phyloP scores from a whole-genome alignment of 2,888 invertebrate species.

The Drosophila anomelani region DNA sequence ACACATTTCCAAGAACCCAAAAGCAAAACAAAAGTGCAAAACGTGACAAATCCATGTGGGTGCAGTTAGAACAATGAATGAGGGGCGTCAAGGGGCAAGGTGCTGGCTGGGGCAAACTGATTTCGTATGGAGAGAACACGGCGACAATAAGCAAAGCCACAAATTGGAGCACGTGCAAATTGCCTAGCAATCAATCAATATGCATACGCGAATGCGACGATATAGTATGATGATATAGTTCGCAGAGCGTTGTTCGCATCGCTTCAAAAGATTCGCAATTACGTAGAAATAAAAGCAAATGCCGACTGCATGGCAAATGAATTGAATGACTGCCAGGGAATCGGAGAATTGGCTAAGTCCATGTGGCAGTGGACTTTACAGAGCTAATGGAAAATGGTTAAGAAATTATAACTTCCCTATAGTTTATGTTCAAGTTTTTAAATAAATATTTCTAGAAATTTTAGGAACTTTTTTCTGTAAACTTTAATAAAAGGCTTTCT shows the following conservation, averaged over 20 bases:
- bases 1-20: slow-evolving; percentile 56
- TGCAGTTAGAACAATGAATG: slow-evolving; percentile 47
- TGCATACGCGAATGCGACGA: slow-evolving; percentile 41
- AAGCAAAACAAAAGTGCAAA: slow-evolving; percentile 43
- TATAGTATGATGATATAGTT: slow-evolving; percentile 62
- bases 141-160: slow-evolving; percentile 39
- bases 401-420: too few relatives aligned
- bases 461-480: too few relatives aligned
- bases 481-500: too few relatives aligned
- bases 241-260: slow-evolving; percentile 55
- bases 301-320: slow-evolving; percentile 60
- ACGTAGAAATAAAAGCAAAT: slow-evolving; percentile 69
- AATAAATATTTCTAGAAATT: too few relatives aligned
- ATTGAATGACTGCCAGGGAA: slow-evolving; percentile 41
- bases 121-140: slow-evolving; percentile 51
- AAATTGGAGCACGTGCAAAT: slow-evolving; percentile 58
- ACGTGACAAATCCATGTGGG: slow-evolving; percentile 60
- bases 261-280: slow-evolving; percentile 70
- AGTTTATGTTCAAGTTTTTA: too few relatives aligned
- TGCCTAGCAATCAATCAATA: slow-evolving; percentile 60
- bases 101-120: slow-evolving; percentile 32
- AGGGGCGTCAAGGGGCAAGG: not conserved
- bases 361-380: slow-evolving; percentile 1
- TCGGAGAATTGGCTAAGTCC: slow-evolving; percentile 6
- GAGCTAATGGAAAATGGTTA: not conserved